A percentile compares a stretch with the other conserved stretches of the same genome.
phyloP scores from a whole-genome alignment of 2,113 vertebrate genomes.

The Oxyura jamaicensis region DNA sequence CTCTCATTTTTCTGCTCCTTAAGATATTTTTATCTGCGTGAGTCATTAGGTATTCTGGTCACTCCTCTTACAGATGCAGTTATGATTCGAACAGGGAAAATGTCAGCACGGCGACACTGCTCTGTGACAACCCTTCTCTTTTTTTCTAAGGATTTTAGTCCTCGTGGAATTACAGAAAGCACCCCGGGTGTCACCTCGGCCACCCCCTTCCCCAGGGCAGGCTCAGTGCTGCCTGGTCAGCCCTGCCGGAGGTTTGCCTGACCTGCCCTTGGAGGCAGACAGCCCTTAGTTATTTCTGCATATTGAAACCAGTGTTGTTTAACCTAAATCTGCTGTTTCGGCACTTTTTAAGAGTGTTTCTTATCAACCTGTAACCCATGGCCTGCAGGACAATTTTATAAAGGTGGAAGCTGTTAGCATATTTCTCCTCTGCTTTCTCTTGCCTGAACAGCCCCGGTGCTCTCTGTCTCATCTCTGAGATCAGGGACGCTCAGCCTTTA shows the following conservation, averaged over 20 bases:
- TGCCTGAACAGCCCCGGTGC: background rate
- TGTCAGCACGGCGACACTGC: background rate
- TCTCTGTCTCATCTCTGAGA: fast-evolving
- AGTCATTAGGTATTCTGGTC: slow-evolving; percentile 67
- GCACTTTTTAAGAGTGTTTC: background rate
- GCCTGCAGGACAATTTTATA: background rate
- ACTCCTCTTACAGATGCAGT: slow-evolving; percentile 13
- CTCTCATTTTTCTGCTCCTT: slow-evolving; percentile 35
- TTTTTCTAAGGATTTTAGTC: background rate
- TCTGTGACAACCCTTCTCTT: background rate
- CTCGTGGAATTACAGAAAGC: background rate
- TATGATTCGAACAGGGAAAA: slow-evolving; percentile 37
- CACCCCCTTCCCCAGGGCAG: background rate
- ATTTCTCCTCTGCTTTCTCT: background rate
- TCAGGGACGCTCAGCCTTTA: background rate
- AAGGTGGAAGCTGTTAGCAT: background rate
- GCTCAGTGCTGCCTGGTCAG: background rate
- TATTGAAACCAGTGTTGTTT: background rate
- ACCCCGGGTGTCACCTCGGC: background rate
- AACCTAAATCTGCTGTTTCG: background rate
- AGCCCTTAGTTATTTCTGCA: background rate
- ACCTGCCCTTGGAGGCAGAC: background rate
- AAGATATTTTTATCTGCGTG: slow-evolving; percentile 46
- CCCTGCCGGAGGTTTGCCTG: background rate
- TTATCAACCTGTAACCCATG: background rate